Evolutionary conservation across 2,888 invertebrate genomes (phyloP).

Genomic region (Leucophora obtusa): DNA sequence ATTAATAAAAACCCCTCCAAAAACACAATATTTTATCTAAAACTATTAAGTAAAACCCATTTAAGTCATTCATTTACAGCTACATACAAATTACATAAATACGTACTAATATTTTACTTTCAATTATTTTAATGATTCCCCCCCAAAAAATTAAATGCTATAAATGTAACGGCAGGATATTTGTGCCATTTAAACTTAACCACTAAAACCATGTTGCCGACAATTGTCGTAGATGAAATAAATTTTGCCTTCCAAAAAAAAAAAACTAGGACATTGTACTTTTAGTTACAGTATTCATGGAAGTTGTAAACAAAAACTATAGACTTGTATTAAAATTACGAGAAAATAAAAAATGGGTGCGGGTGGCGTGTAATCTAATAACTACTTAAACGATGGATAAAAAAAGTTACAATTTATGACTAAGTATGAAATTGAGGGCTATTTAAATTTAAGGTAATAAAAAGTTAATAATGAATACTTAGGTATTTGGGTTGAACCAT

Average conservation of each 20-base stretch:
- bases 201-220: constrained; percentile 20
- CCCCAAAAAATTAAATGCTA: constrained; percentile 8
- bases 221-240: constrained; percentile 22
- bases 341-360: constrained; percentile 17
- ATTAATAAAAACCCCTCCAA: neutral
- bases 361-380: constrained; percentile 44
- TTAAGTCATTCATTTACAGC: neutral
- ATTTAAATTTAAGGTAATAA: too few species aligned
- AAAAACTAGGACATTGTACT: constrained; percentile 38
- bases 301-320: constrained; percentile 11
- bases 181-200: constrained; percentile 8
- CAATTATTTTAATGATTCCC: constrained; percentile 11
- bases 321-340: constrained; percentile 15
- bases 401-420: neutral
- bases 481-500: too few species aligned
- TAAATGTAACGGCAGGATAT: constrained; percentile 30
- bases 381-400: constrained; percentile 1
- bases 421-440: neutral
- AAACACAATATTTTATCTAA: neutral
- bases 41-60: neutral
- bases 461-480: too few species aligned
- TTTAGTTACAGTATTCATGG: constrained; percentile 18
- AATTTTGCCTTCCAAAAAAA: neutral
- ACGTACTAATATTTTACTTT: constrained; percentile 11
- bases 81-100: neutral